Evolutionary conservation across 2,113 vertebrate genomes (phyloP).

Genomic region (Opisthocomus hoazin): DNA sequence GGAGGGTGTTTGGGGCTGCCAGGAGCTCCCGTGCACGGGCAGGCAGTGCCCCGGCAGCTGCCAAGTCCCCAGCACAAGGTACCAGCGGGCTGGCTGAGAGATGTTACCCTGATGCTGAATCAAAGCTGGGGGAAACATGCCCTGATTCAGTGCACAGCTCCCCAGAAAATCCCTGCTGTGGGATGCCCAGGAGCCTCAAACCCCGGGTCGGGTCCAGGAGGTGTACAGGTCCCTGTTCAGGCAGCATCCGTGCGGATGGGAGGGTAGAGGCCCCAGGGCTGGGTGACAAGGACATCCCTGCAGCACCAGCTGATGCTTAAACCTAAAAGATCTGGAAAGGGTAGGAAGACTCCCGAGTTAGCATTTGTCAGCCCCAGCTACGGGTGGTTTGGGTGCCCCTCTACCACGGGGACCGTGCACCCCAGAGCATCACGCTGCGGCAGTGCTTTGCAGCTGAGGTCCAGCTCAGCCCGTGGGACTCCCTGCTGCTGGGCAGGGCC

Average conservation of each 20-base stretch:
- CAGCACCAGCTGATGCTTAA: background rate
- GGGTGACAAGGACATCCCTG: background rate
- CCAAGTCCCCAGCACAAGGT: background rate
- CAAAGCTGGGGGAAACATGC: background rate
- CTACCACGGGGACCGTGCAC: accelerated
- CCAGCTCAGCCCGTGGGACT: background rate
- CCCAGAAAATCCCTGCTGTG: background rate
- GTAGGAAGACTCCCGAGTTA: background rate
- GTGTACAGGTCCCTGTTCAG: background rate
- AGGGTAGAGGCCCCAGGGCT: accelerated
- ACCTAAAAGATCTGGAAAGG: background rate
- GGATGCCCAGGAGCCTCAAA: background rate
- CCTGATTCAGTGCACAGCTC: background rate
- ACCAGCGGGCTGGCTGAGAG: background rate
- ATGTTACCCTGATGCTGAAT: background rate
- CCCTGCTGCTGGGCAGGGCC: background rate
- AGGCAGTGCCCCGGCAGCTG: background rate
- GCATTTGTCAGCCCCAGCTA: background rate
- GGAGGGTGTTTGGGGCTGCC: background rate
- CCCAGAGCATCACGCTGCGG: background rate
- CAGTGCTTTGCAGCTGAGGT: background rate
- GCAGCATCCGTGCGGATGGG: accelerated
- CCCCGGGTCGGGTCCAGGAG: accelerated
- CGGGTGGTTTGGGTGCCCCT: background rate
- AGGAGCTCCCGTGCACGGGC: background rate